Percentiles rank a stretch among this genome's conserved stretches.
Conservation (phyloP, 2,888 invertebrate species). For the Epistrophella euchroma region DNA sequence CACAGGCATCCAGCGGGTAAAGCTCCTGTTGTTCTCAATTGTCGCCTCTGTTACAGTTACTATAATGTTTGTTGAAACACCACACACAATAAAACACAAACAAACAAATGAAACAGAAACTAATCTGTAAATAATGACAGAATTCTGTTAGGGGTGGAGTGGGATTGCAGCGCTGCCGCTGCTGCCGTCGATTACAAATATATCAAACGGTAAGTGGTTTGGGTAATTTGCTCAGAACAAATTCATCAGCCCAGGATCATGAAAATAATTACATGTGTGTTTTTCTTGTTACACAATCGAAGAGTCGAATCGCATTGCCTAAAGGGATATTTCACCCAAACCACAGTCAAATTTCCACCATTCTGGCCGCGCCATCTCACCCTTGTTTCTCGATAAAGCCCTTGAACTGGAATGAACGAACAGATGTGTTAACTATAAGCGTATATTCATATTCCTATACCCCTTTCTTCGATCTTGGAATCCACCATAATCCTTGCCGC, state of each 20-base stretch:
- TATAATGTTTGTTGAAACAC: constrained; percentile 71
- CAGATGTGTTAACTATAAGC: constrained; percentile 84
- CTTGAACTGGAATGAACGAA: constrained; percentile 83
- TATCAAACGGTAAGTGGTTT: constrained; percentile 68
- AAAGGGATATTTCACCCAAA: constrained; percentile 67
- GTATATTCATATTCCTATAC: constrained; percentile 79
- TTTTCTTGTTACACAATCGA: constrained; percentile 76
- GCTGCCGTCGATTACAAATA: background rate
- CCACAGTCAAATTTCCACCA: constrained; percentile 74
- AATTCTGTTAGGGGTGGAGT: constrained; percentile 50
- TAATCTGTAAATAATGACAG: constrained; percentile 76
- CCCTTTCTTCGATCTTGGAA: constrained; percentile 78
- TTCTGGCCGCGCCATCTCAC: constrained; percentile 58
- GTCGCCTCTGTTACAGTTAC: constrained; percentile 57
- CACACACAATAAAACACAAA: constrained; percentile 74
- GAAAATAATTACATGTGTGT: constrained; percentile 74
- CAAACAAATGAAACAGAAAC: constrained; percentile 68
- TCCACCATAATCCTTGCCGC: constrained; percentile 10
- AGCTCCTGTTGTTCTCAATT: constrained; percentile 58
- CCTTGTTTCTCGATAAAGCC: constrained; percentile 2
- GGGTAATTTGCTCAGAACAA: constrained; percentile 63
- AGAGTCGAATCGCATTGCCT: constrained; percentile 68
- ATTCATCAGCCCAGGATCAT: constrained; percentile 65
- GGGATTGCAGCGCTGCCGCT: constrained; percentile 8
- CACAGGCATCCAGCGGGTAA: constrained; percentile 76